Conservation (phyloP, 2,797 vertebrate genomes). For the Tauraco hartlaubi region DNA sequence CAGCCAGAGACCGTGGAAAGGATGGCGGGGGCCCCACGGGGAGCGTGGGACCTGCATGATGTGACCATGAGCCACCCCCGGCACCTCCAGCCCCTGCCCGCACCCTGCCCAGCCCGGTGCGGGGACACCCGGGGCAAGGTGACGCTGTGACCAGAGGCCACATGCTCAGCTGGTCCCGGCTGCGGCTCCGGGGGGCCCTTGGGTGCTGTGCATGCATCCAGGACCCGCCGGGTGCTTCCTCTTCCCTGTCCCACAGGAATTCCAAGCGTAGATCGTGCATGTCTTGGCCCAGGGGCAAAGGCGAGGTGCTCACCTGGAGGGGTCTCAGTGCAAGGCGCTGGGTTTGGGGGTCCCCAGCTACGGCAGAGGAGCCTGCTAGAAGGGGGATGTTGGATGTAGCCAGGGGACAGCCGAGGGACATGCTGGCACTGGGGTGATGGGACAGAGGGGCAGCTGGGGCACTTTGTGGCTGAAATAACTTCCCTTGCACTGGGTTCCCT, state of each 20-base stretch:
- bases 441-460: background rate
- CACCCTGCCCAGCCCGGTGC: background rate
- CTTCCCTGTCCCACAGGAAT: background rate
- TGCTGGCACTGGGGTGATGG: accelerated
- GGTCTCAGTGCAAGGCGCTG: background rate
- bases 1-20: slow-evolving; percentile 56
- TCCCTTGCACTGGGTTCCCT: accelerated
- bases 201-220: background rate
- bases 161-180: background rate
- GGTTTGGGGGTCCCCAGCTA: background rate
- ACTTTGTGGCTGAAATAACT: accelerated
- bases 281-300: accelerated
- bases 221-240: background rate
- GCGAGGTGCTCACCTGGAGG: accelerated
- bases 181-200: background rate
- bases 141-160: background rate
- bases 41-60: background rate
- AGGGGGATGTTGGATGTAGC: background rate
- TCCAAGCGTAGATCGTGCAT: accelerated
- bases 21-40: background rate
- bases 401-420: background rate
- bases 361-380: background rate
- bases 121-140: background rate
- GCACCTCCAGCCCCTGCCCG: background rate
- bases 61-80: background rate